Base-by-base conservation (phyloP, 2,888 invertebrate species). In the Phortica okadai region DNA sequence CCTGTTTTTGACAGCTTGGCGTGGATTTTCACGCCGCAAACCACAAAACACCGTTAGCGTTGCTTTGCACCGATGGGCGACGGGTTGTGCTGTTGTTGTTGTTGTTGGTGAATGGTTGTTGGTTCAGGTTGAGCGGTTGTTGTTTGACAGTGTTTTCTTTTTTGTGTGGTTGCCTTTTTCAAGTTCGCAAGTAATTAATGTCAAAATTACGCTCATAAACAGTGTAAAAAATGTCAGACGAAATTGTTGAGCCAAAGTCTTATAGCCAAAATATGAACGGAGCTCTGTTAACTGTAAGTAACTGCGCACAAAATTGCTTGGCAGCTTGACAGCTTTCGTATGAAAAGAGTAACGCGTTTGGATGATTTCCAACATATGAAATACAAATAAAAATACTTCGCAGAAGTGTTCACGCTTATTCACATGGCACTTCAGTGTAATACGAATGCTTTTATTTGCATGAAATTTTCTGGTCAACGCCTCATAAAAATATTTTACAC, bases 401-500 rank as follows among this genome's bases (percentile, higher is more conserved):
- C 33, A 33, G 33, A 1, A 33, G 4, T 21, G 3, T 41, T 5
- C 16, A 66, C 5, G 25, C 21, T 7, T 7, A 21, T 14, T 33
- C 66, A 21, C 66, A 11, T 11, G n/a, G 6, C 41, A 66, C 41
- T 21, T 33, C 33, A 33, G 33, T 41, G 11, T 33, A 21, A 21
- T 41, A 6, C 66, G 45, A 66, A 33, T 66, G 66, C 41, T 14
- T 10, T 7, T 14, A 64, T 64, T 79, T 80, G 77, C 80, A 83
- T 81, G 77, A 78, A 82, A 80, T 82, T 85, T 83, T 78, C 82
- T 77, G 79, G 81, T 82, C 81, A 83, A 84, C 87, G 84, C 84
- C 78, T 82, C 73, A 45, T 54, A 33, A 64, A 33, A 25, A 41
- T 64, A 33, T 64, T 64, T 33, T 33, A 25, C 64, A 33, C 41